Base-by-base conservation (phyloP, 2,113 vertebrate species). In the Aramus guarauna region DNA sequence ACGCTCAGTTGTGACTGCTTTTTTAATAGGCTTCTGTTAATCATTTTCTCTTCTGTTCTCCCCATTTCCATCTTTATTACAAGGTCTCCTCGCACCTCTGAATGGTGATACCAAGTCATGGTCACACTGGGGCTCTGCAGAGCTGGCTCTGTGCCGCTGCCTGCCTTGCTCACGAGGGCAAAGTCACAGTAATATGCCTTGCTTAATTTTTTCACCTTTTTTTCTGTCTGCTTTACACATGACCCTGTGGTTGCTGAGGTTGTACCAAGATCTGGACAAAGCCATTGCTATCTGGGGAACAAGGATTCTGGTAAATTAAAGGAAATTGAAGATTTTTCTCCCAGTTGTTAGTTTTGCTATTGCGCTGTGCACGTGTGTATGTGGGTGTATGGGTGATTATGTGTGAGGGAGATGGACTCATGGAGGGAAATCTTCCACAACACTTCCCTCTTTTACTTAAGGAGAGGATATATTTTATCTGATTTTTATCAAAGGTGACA, bases 401-500 rank as follows among this genome's bases (percentile, higher is more conserved):
- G 12, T 64, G 26, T 58, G 20, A 90, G 69, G 74, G 41, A 92
- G 21, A 66, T 27, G 32, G 67, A 82, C n/a, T 82, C 73, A 92
- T 34, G 6, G 48, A 34, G 5, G 55, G 32, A 93, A 95, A 72
- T 66, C 39, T 71, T 90, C 39, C 48, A 73, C 58, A 94, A 69
- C 17, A 56, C 17, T 87, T 73, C 79, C 24, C 15, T 79, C 64
- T 85, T 90, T 87, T 86, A 72, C 30, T 77, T 74, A 92, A 3
- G 9, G 21, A 50, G 10, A 89, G 12, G 41, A 36, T 27, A 59
- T 82, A 64, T 87, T 91, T 92, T 77, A 86, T 75, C 41, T 92
- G 24, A 26, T 91, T 97, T 96, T 94, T 89, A 91, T 82, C 86
- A 84, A 75, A 92, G 50, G 55, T 85, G 32, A 73, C 67, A 95